Evolutionary conservation across 2,797 vertebrate genomes (phyloP).

Genomic region (Eospalax fontanierii): DNA sequence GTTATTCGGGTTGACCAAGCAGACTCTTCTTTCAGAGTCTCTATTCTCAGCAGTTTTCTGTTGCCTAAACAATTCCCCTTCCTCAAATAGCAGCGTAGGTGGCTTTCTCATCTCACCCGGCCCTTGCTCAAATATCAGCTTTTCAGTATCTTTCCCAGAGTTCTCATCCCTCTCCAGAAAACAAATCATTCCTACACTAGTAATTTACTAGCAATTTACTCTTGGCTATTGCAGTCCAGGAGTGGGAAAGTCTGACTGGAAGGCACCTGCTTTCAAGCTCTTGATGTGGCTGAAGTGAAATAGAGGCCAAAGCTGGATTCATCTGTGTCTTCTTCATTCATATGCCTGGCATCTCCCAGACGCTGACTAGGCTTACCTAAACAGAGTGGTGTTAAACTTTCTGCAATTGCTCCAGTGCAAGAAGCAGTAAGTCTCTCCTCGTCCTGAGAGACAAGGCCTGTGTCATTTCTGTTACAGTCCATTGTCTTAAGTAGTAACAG

Average conservation of each 20-base stretch:
- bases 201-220: not conserved
- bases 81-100: not conserved
- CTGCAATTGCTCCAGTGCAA: not conserved
- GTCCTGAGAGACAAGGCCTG: not conserved
- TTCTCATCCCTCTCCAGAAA: not conserved
- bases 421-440: not conserved
- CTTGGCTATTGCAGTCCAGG: not conserved
- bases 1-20: not conserved
- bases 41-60: not conserved
- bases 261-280: not conserved
- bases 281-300: not conserved
- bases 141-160: not conserved
- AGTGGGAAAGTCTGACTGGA: not conserved
- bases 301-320: not conserved
- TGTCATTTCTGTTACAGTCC: not conserved
- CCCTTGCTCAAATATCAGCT: not conserved
- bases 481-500: not conserved
- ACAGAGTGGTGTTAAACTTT: not conserved
- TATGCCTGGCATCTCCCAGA: not conserved
- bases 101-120: not conserved
- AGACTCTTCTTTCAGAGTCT: not conserved
- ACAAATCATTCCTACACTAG: not conserved
- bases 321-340: not conserved
- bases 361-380: not conserved
- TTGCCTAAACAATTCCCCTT: not conserved